Percentiles rank a stretch among this genome's conserved stretches.
These are phyloP conservation scores for Temnothorax nylanderi DNA, from an alignment of 1,140 invertebrate genomes.

Conservation along the genomic window DNA sequence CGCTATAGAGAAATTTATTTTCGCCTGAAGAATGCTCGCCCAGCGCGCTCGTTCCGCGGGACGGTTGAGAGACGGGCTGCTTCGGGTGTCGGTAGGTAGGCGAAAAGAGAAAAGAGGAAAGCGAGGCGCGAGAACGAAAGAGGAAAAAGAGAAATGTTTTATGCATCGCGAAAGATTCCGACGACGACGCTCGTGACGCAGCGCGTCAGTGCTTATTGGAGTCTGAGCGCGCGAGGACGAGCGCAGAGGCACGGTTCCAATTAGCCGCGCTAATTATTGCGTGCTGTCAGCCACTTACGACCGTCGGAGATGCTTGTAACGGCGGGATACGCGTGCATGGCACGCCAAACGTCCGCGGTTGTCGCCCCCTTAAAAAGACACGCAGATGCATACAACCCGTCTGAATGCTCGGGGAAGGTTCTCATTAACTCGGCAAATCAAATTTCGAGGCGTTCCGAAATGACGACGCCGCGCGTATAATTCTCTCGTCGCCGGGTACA, in stretches of 20 bases:
- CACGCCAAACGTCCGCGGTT: slow-evolving; percentile 30
- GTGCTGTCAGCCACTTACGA: slow-evolving; percentile 70
- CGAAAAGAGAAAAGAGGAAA: background rate
- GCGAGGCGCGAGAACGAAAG: background rate
- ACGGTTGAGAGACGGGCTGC: background rate
- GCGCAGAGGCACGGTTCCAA: slow-evolving; percentile 64
- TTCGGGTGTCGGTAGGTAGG: background rate
- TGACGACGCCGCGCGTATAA: background rate
- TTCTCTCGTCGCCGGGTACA: slow-evolving; percentile 10
- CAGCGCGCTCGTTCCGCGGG: background rate
- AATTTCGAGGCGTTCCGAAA: slow-evolving; percentile 38
- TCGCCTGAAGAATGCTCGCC: background rate
- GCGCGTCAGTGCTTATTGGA: slow-evolving; percentile 41
- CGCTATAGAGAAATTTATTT: slow-evolving; percentile 23
- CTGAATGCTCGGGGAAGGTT: slow-evolving; percentile 11
- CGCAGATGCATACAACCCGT: slow-evolving; percentile 2
- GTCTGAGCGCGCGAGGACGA: slow-evolving; percentile 46
- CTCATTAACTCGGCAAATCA: slow-evolving; percentile 54
- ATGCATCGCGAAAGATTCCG: slow-evolving; percentile 6
- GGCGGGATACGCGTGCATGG: slow-evolving; percentile 51
- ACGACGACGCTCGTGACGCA: background rate
- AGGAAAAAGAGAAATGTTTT: slow-evolving; percentile 3
- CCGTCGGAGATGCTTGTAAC: slow-evolving; percentile 66
- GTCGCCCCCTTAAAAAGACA: slow-evolving; percentile 42
- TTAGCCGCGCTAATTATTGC: slow-evolving; percentile 73